These are phyloP conservation scores for Euborellia annulipes DNA, from an alignment of 1,140 invertebrate genomes.

Conservation along the genomic window DNA sequence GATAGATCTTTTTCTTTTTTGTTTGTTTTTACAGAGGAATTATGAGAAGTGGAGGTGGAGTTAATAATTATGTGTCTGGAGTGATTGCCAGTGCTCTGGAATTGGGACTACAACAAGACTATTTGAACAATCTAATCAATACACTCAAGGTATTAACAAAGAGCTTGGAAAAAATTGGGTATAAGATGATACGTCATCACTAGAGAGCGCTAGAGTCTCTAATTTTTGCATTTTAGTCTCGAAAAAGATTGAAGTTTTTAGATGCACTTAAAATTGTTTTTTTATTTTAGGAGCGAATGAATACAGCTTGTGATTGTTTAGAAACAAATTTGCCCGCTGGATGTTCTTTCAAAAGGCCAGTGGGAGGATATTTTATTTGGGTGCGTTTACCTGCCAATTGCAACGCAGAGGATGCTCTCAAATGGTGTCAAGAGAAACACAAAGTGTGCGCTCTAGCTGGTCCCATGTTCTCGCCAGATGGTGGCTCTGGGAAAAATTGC, in stretches of 20 bases:
- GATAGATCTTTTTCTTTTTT: constrained; percentile 1
- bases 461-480: constrained; percentile 25
- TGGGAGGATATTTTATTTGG: constrained; percentile 45
- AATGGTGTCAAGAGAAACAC: constrained; percentile 25
- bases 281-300: constrained; percentile 28
- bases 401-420: constrained; percentile 24
- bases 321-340: constrained; percentile 26
- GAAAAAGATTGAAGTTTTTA: neutral
- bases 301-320: constrained; percentile 25
- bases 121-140: constrained; percentile 28
- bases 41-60: constrained; percentile 37
- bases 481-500: constrained; percentile 23
- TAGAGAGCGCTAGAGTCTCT: neutral
- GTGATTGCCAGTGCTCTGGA: constrained; percentile 36
- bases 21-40: constrained; percentile 27
- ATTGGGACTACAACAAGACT: constrained; percentile 30
- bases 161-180: neutral
- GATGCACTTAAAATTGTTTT: constrained; percentile 1
- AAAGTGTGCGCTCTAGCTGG: constrained; percentile 33
- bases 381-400: constrained; percentile 28
- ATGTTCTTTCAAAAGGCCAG: constrained; percentile 28
- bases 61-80: constrained; percentile 42
- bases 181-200: neutral
- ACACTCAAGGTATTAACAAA: constrained; percentile 25
- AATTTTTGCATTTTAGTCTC: neutral